phyloP scores from a whole-genome alignment of 2,797 vertebrate species.

The Catostomus latipinnis region DNA sequence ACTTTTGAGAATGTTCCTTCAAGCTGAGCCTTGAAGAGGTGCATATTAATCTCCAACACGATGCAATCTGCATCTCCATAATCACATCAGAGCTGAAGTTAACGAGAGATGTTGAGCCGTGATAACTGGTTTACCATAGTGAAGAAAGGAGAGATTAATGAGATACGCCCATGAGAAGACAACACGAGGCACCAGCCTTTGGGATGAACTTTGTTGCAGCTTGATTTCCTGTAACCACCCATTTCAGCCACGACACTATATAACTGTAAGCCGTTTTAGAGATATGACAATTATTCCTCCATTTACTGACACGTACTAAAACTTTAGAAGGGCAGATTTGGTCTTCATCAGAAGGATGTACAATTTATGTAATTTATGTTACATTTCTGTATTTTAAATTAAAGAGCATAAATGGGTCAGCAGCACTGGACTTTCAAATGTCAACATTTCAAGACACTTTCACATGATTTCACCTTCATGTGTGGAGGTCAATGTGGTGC shows the following conservation, averaged over 20 bases:
- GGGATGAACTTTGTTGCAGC: background rate
- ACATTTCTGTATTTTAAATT: background rate
- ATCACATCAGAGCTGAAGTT: slow-evolving; percentile 50
- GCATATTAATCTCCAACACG: slow-evolving; percentile 30
- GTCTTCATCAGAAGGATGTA: no score
- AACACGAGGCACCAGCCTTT: background rate
- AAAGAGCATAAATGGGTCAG: background rate
- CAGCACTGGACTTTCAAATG: background rate
- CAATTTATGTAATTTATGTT: no score
- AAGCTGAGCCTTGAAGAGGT: slow-evolving; percentile 44
- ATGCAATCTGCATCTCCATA: slow-evolving; percentile 47
- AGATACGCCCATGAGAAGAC: slow-evolving; percentile 22
- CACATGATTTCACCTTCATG: no score
- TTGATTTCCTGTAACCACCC: background rate
- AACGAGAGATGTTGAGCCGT: slow-evolving; percentile 55
- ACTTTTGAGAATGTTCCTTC: slow-evolving; percentile 54
- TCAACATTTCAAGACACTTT: no score
- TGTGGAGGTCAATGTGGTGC: no score
- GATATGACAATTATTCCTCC: no score
- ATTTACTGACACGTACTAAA: no score
- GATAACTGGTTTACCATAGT: slow-evolving; percentile 52
- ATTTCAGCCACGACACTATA: background rate
- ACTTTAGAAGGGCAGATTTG: no score
- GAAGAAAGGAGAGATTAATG: slow-evolving; percentile 35
- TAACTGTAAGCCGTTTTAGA: no score